Evolutionary conservation across 2,888 invertebrate genomes (phyloP).

Genomic region (Chloroclystis v-ata): DNA sequence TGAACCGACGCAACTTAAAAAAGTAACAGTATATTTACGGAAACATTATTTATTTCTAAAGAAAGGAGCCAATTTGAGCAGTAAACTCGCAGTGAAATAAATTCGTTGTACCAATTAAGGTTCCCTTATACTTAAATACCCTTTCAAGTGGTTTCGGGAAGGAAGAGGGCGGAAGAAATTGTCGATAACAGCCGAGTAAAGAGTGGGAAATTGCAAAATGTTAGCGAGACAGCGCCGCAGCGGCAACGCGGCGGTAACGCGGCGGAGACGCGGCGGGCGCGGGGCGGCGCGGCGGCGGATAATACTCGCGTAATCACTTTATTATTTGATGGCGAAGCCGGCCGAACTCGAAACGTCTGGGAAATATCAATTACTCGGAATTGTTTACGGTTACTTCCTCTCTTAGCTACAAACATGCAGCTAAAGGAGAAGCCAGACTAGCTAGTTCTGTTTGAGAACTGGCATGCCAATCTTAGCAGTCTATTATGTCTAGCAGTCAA

Average conservation of each 20-base stretch:
- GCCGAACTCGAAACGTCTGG: neutral
- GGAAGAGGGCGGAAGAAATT: conserved; percentile 71
- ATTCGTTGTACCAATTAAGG: conserved; percentile 69
- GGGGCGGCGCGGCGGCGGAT: conserved; percentile 30
- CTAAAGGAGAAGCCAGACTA: no score
- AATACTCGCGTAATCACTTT: conserved; percentile 33
- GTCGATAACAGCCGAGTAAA: conserved; percentile 64
- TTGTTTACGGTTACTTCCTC: neutral
- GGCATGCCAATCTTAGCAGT: no score
- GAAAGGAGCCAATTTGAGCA: conserved; percentile 38
- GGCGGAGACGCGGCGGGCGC: neutral
- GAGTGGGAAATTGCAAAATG: conserved; percentile 69
- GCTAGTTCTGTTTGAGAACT: no score
- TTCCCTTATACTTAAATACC: conserved; percentile 69
- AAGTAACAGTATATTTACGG: neutral
- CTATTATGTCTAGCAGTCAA: no score
- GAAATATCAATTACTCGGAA: neutral
- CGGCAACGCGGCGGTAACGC: neutral
- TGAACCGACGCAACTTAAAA: neutral
- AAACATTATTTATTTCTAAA: conserved; percentile 33
- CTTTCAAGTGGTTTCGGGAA: conserved; percentile 63
- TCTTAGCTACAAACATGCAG: no score
- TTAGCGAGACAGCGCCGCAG: conserved; percentile 44
- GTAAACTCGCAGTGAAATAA: conserved; percentile 56
- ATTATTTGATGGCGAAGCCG: conserved; percentile 10